These are phyloP conservation scores for Cochlearius cochlearius DNA, from an alignment of 2,113 vertebrate genomes.

Conservation along the genomic window DNA sequence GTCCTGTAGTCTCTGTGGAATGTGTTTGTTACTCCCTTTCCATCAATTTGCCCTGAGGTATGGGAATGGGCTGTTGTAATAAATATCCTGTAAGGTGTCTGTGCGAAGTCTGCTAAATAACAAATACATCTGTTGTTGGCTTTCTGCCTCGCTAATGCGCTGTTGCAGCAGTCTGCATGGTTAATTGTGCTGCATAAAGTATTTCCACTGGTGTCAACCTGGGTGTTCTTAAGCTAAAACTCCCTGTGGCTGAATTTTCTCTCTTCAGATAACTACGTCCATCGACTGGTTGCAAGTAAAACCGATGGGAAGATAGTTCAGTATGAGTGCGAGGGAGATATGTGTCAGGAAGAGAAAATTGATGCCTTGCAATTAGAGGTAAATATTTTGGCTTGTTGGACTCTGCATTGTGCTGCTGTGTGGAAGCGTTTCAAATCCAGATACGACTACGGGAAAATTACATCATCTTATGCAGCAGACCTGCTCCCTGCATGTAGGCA, in stretches of 20 bases:
- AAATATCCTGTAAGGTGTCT: neutral
- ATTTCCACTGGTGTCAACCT: neutral
- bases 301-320: constrained; percentile 98
- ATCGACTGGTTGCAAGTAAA: constrained; percentile 96
- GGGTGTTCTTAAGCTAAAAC: neutral
- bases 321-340: constrained; percentile 96
- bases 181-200: neutral
- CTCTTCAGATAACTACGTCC: constrained; percentile 93
- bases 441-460: neutral
- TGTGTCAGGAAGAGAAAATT: constrained; percentile 96
- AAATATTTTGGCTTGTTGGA: neutral
- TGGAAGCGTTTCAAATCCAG: neutral
- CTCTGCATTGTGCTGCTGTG: neutral
- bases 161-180: neutral
- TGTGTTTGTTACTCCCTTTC: neutral
- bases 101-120: neutral
- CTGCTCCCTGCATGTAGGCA: constrained; percentile 15
- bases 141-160: neutral
- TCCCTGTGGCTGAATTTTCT: neutral
- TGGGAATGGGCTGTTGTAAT: neutral
- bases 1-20: neutral
- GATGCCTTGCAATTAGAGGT: constrained; percentile 96
- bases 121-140: neutral
- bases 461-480: constrained; percentile 22
- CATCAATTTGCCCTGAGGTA: neutral